Base-by-base conservation (phyloP, 2,888 invertebrate genomes). In the Ceramica pisi region DNA sequence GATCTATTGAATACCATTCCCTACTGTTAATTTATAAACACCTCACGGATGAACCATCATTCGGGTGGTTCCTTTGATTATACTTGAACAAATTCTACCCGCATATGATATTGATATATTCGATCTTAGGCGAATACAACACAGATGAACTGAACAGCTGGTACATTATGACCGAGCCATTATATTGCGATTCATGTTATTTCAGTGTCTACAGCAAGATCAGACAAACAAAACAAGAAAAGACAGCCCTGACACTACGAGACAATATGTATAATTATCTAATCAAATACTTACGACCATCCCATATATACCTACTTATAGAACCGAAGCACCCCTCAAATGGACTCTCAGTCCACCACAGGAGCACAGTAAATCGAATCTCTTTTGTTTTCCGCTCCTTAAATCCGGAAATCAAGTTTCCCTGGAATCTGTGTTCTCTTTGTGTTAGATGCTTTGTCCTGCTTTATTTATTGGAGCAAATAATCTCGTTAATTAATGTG, bases 401-500 rank as follows among this genome's bases (percentile, higher is more conserved):
- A 79, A 71, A 63, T 48, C 78, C 81, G 79, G 75, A 81, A 81
- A 83, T 75, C 73, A 67, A 73, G 73, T 76, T 82, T 67, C 71
- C 72, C 67, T 75, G 61, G 50, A 79, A 75, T 78, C 67, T 65
- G 67, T 31, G 59, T 64, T 72, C 67, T 35, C 71, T 78, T 79
- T 80, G 84, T 80, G 66, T 70, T 16, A 21, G 59, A 56, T 50
- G 26, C 55, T 68, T 66, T 75, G 78, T 80, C 71, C 67, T 44
- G 56, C 48, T 48, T 72, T 83, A 81, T 83, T 84, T 84, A 75
- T 76, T 81, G 75, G 67, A 67, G 70, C 81, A 77, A 83, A 77
- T 84, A 83, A 84, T 79, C 69, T 75, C 21, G 41, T 77, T 84
- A 82, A 77, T 78, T 64, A 81, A 74, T 68, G 81, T 75, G 67